These are phyloP conservation scores for Cercocebus atys DNA, from an alignment of 2,113 vertebrate species.

Conservation along the genomic window DNA sequence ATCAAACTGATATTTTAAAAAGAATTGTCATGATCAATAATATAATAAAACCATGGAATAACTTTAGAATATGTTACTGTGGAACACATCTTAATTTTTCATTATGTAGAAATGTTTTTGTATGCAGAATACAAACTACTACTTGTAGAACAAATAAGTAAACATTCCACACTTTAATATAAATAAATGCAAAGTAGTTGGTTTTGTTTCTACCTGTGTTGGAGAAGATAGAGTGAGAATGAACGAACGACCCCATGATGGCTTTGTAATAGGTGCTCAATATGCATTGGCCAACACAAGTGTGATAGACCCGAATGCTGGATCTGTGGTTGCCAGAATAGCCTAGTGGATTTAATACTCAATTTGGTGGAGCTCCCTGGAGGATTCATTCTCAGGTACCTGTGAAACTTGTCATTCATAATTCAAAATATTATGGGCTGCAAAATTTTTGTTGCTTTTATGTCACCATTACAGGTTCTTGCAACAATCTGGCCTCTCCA, in stretches of 20 bases:
- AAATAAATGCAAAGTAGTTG: neutral
- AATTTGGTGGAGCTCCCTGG: neutral
- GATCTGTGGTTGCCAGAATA: neutral
- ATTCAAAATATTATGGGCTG: neutral
- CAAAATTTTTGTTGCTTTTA: neutral
- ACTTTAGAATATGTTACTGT: neutral
- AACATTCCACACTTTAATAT: neutral
- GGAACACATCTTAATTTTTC: neutral
- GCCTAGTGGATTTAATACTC: neutral
- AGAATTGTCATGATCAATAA: neutral
- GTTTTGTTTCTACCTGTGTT: neutral
- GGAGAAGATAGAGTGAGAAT: neutral
- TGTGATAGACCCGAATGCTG: neutral
- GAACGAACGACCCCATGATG: neutral
- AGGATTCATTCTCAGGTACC: neutral
- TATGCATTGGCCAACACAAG: neutral
- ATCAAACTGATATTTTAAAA: slow-evolving; percentile 8
- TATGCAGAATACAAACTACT: neutral
- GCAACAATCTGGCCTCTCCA: too few species aligned
- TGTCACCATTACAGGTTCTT: neutral
- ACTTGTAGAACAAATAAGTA: neutral
- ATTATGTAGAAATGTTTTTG: neutral
- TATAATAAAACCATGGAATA: neutral
- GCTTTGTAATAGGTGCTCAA: neutral
- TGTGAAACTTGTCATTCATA: neutral